phyloP scores from a whole-genome alignment of 2,113 vertebrate species.

The Atlantisia rogersi region DNA sequence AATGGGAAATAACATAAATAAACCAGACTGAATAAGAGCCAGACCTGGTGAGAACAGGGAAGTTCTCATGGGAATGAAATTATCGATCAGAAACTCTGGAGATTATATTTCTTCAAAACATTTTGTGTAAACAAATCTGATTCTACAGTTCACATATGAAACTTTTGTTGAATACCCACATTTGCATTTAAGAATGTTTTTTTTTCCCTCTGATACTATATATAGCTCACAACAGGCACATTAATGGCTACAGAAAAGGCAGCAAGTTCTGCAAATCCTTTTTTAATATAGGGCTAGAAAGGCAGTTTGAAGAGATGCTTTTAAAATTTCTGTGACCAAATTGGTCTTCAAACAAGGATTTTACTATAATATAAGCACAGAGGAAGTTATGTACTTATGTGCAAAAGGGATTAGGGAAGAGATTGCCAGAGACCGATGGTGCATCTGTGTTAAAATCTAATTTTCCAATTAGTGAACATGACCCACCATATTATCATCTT shows the following conservation, averaged over 20 bases:
- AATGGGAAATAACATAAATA: conserved; percentile 11
- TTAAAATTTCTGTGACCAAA: background rate
- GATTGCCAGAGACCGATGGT: fast-evolving
- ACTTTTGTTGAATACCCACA: background rate
- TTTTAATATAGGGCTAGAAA: background rate
- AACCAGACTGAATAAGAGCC: background rate
- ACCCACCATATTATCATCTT: background rate
- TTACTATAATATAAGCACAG: background rate
- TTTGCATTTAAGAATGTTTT: background rate
- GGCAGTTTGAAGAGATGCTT: background rate
- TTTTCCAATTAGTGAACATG: background rate
- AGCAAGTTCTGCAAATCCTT: background rate
- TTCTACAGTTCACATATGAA: background rate
- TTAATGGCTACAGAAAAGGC: background rate
- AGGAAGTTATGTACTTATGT: background rate
- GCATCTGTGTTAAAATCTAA: background rate
- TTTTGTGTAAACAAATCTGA: background rate
- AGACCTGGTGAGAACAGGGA: background rate
- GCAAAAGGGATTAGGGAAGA: background rate
- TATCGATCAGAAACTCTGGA: background rate
- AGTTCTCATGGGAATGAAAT: background rate
- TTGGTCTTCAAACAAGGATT: background rate
- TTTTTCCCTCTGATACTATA: background rate
- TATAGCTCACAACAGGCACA: background rate
- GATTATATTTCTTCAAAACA: background rate